Conservation (phyloP, 2,113 vertebrate species). For the Clinocottus analis region DNA sequence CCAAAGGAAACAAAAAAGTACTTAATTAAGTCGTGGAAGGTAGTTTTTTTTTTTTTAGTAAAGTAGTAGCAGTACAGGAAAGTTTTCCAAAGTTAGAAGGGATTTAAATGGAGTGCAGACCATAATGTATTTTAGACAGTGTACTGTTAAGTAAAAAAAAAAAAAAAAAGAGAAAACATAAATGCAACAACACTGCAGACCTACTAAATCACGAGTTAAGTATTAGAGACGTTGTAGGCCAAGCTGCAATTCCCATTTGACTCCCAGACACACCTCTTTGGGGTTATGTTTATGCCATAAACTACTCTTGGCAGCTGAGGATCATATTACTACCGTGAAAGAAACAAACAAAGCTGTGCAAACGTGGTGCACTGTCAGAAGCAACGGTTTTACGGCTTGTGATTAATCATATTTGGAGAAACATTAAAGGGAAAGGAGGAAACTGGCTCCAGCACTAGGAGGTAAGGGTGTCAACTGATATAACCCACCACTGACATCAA, state of each 20-base stretch:
- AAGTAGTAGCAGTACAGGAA: conserved; percentile 52
- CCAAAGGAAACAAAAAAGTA: conserved; percentile 39
- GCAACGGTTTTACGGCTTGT: conserved; percentile 65
- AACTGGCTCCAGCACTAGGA: conserved; percentile 75
- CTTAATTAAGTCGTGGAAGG: conserved; percentile 59
- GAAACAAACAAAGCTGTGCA: conserved; percentile 78
- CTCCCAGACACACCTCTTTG: conserved; percentile 64
- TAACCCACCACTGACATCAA: conserved; percentile 79
- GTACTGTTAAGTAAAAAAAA: neutral
- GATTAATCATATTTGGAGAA: conserved; percentile 83
- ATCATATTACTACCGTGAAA: conserved; percentile 68
- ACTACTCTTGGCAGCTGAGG: conserved; percentile 71
- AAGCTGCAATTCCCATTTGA: conserved; percentile 42
- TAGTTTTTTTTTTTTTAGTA: conserved; percentile 21
- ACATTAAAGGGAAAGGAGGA: conserved; percentile 81
- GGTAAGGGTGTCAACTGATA: conserved; percentile 81
- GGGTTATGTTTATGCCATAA: conserved; percentile 68
- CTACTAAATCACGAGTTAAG: conserved; percentile 18
- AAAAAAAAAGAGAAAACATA: neutral
- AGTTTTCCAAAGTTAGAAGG: conserved; percentile 54
- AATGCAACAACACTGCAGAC: conserved; percentile 23
- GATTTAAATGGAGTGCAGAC: conserved; percentile 61
- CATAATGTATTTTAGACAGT: conserved; percentile 44
- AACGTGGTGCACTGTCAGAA: conserved; percentile 72
- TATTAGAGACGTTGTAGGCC: conserved; percentile 30